phyloP scores from a whole-genome alignment of 1,140 invertebrate genomes.

The Pogonomyrmex barbatus region DNA sequence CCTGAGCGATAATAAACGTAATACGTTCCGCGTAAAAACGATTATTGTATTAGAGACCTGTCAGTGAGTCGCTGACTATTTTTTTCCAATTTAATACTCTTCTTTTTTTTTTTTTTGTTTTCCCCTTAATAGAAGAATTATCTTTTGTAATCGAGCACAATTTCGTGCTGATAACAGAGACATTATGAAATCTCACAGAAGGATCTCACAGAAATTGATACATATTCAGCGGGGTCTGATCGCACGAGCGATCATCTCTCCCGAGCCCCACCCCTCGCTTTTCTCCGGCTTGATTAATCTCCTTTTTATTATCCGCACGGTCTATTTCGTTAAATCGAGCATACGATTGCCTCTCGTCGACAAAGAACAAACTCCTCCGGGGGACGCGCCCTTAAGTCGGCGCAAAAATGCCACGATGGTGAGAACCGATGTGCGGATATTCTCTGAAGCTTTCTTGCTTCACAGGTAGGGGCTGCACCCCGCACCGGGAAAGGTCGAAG shows the following conservation, averaged over 20 bases:
- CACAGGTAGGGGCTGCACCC: conserved; percentile 26
- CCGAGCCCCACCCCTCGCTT: no score
- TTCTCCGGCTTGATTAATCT: conserved; percentile 11
- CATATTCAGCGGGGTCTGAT: background rate
- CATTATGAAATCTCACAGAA: background rate
- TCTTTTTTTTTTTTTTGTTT: background rate
- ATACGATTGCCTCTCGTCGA: conserved; percentile 6
- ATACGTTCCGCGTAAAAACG: background rate
- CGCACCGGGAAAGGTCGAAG: conserved; percentile 36
- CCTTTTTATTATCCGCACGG: background rate
- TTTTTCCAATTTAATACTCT: conserved; percentile 1
- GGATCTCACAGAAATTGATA: background rate
- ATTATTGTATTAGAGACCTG: background rate
- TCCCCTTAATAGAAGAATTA: no score
- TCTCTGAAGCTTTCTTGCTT: conserved; percentile 46
- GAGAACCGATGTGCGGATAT: background rate
- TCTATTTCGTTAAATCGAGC: conserved; percentile 32
- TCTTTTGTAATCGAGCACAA: background rate
- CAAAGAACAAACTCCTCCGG: conserved; percentile 22
- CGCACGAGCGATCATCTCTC: background rate
- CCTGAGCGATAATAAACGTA: background rate
- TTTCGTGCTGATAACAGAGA: background rate
- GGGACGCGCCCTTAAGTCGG: conserved; percentile 1
- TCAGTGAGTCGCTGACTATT: background rate
- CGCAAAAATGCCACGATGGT: conserved; percentile 26